phyloP scores from a whole-genome alignment of 1,140 invertebrate genomes.

The Ditylenchus dipsaci region DNA sequence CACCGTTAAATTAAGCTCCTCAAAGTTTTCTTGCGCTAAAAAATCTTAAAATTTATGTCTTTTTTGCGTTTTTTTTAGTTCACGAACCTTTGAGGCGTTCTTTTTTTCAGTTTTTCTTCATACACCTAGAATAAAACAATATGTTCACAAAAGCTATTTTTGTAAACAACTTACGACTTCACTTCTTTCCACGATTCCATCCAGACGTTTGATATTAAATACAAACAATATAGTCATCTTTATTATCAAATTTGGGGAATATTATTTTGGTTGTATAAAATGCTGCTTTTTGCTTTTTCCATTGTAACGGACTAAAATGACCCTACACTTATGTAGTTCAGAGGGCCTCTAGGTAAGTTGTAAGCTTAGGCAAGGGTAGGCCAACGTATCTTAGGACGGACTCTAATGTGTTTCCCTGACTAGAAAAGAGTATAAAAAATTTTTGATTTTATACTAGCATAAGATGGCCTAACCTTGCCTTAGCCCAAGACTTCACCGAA shows the following conservation, averaged over 20 bases:
- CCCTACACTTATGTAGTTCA: no score
- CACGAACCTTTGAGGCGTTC: neutral
- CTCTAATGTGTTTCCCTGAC: no score
- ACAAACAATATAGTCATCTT: neutral
- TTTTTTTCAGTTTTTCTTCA: conserved; percentile 3
- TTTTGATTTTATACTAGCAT: no score
- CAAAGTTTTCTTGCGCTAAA: conserved; percentile 34
- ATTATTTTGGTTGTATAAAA: neutral
- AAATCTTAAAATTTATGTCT: conserved; percentile 9
- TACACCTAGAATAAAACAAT: neutral
- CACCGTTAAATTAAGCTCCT: conserved; percentile 27
- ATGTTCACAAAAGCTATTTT: neutral
- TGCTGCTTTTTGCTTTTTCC: no score
- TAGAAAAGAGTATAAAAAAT: no score
- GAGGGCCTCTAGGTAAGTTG: no score
- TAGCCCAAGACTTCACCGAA: no score
- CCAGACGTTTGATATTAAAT: neutral
- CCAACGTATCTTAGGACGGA: no score
- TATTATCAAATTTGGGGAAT: neutral
- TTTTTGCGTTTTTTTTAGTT: neutral
- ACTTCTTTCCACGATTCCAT: neutral
- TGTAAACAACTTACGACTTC: conserved; percentile 1
- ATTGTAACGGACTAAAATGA: no score
- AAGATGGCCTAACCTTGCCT: no score
- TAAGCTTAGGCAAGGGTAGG: no score